These are phyloP conservation scores for Leptobrachium leishanense DNA, from an alignment of 2,113 vertebrate species.

Conservation along the genomic window DNA sequence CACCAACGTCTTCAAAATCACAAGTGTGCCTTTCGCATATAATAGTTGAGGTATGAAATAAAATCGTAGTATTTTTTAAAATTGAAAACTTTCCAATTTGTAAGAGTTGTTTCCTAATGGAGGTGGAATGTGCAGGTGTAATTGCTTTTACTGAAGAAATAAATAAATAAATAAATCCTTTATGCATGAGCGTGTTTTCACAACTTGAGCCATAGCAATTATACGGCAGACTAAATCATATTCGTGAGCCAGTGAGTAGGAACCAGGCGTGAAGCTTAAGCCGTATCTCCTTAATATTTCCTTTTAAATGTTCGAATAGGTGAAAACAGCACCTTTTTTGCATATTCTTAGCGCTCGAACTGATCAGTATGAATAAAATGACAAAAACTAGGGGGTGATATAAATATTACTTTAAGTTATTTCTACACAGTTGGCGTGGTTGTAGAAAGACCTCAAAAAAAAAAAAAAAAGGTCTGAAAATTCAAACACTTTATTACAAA, in stretches of 20 bases:
- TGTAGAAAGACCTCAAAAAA: too few species aligned
- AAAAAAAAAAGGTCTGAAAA: too few species aligned
- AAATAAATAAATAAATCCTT: background rate
- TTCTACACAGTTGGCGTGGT: background rate
- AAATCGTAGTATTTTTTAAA: constrained; percentile 20
- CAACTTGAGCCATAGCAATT: constrained; percentile 41
- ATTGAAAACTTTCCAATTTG: constrained; percentile 19
- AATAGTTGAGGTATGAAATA: constrained; percentile 18
- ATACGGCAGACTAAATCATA: constrained; percentile 26
- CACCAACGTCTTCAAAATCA: background rate
- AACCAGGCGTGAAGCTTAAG: constrained; percentile 2
- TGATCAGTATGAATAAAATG: too few species aligned
- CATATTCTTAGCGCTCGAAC: background rate
- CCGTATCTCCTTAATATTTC: constrained; percentile 18
- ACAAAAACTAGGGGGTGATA: background rate
- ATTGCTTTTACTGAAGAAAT: constrained; percentile 25
- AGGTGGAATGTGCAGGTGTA: constrained; percentile 26
- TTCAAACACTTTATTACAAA: too few species aligned
- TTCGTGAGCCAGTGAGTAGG: constrained; percentile 29
- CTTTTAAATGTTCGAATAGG: background rate
- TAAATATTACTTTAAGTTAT: constrained; percentile 26
- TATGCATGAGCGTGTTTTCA: constrained; percentile 23
- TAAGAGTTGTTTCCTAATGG: constrained; percentile 2
- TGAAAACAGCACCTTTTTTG: constrained; percentile 22
- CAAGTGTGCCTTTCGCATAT: background rate